Percentiles rank a stretch among this genome's conserved stretches.
phyloP scores from a whole-genome alignment of 1,140 invertebrate genomes.

The Brachionus paranguensis region DNA sequence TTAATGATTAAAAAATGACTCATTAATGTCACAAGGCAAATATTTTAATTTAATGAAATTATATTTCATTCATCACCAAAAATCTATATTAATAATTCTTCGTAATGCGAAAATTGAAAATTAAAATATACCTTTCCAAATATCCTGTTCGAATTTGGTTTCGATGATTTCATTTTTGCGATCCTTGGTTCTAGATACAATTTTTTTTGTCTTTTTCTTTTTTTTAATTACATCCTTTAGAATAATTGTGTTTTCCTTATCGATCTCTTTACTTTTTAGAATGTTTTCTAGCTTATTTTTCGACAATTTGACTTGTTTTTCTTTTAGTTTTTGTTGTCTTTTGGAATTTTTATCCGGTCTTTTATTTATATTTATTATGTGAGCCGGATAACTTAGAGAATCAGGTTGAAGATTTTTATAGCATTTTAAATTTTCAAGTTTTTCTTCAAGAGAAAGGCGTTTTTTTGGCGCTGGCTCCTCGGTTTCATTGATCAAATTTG shows the following conservation, averaged over 20 bases:
- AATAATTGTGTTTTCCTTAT: neutral
- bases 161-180: neutral
- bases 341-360: neutral
- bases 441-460: neutral
- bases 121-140: neutral
- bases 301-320: neutral
- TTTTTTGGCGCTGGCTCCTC: neutral
- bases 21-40: neutral
- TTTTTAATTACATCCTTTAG: neutral
- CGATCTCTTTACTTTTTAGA: neutral
- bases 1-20: neutral
- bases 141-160: neutral
- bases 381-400: neutral
- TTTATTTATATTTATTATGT: neutral
- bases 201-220: neutral
- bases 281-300: neutral
- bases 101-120: neutral
- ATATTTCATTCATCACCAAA: neutral
- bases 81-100: too few species aligned
- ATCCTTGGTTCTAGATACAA: neutral
- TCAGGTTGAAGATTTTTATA: conserved; percentile 27
- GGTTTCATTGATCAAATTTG: neutral
- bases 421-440: neutral
- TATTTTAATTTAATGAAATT: neutral
- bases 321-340: conserved; percentile 8